Evolutionary conservation across 2,797 vertebrate species (phyloP).

Genomic region (Tokudaia muenninki): DNA sequence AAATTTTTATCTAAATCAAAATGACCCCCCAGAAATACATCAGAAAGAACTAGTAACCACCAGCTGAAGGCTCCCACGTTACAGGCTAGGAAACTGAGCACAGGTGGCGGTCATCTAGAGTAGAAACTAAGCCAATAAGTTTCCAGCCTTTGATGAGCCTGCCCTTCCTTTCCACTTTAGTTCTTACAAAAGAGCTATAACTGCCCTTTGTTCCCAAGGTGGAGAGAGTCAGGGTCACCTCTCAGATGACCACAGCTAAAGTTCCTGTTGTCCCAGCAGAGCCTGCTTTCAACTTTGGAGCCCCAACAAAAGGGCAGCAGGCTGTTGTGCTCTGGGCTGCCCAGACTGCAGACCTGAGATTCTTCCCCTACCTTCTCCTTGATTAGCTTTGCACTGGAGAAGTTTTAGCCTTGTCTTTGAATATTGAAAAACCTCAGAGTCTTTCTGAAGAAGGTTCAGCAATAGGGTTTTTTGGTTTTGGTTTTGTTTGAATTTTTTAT

Average conservation of each 20-base stretch:
- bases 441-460: background rate
- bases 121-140: background rate
- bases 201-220: constrained; percentile 60
- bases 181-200: constrained; percentile 54
- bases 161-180: constrained; percentile 12
- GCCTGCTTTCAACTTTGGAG: background rate
- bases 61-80: background rate
- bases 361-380: background rate
- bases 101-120: background rate
- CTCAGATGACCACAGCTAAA: constrained; percentile 55
- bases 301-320: background rate
- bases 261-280: constrained; percentile 21
- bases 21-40: background rate
- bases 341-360: background rate
- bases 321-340: background rate
- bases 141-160: constrained; percentile 9
- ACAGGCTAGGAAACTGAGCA: background rate
- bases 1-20: background rate
- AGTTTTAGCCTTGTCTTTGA: background rate
- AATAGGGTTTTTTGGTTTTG: background rate
- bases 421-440: constrained; percentile 19
- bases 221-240: constrained; percentile 62
- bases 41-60: background rate
- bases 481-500: background rate
- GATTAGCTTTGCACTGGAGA: background rate